phyloP scores from a whole-genome alignment of 2,888 invertebrate genomes.

The Tromatobia lineatoria region DNA sequence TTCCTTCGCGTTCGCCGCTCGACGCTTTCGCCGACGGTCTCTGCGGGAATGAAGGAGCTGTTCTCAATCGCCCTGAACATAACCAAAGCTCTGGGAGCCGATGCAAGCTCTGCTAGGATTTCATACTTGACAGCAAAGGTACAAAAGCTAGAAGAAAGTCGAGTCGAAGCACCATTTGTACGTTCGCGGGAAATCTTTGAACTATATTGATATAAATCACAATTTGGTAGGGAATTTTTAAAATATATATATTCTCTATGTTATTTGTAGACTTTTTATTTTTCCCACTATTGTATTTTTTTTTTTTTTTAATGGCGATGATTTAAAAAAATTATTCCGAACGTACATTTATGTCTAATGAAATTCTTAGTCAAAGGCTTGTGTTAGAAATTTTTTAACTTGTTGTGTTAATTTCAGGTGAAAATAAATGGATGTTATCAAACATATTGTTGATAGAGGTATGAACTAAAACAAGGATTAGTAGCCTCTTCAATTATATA shows the following conservation, averaged over 20 bases:
- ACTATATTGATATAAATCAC: not conserved
- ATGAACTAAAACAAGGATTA: not conserved
- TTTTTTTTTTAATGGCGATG: not conserved
- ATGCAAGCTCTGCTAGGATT: conserved; percentile 2
- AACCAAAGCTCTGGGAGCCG: conserved; percentile 5
- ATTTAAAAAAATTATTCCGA: not conserved
- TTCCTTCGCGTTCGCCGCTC: conserved; percentile 19
- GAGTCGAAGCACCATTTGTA: not conserved
- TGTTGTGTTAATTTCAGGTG: too few relatives aligned
- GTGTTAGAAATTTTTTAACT: not conserved
- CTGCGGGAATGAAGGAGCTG: conserved; percentile 56
- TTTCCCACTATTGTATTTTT: too few relatives aligned
- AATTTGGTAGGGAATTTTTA: not conserved
- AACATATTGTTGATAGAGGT: too few relatives aligned
- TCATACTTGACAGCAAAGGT: not conserved
- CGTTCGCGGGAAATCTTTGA: not conserved
- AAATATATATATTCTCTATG: not conserved
- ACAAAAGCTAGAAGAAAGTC: not conserved
- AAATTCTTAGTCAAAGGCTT: not conserved
- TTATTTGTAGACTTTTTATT: too few relatives aligned
- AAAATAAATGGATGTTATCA: not conserved
- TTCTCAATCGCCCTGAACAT: conserved; percentile 52
- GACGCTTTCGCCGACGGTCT: conserved; percentile 38
- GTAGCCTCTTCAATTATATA: not conserved
- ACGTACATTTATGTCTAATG: not conserved